Evolutionary conservation across 2,113 vertebrate species (phyloP).

Genomic region (Lates calcarifer): DNA sequence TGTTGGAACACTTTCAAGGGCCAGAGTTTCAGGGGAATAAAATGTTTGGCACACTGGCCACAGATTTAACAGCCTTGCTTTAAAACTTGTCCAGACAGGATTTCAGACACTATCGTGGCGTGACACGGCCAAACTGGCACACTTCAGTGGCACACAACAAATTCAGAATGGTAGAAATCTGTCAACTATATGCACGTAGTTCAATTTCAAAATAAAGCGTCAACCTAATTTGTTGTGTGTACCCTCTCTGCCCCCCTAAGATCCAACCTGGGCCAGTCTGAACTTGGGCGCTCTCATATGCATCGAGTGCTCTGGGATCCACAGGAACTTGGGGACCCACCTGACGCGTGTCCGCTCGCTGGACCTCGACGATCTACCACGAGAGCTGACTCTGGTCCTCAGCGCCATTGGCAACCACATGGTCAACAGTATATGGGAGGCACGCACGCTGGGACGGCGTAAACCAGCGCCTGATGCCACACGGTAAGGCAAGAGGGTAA

Average conservation of each 20-base stretch:
- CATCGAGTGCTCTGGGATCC: conserved; percentile 82
- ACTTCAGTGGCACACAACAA: not conserved
- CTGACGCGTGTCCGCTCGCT: conserved; percentile 78
- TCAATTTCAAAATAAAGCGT: conserved; percentile 2
- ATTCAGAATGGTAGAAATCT: not conserved
- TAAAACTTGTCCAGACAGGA: not conserved
- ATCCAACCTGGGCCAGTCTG: conserved; percentile 82
- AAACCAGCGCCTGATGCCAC: conserved; percentile 77
- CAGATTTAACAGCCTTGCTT: conserved; percentile 21
- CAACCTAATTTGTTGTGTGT: not conserved
- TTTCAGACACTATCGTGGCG: conserved; percentile 5
- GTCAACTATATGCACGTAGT: not conserved
- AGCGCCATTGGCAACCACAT: conserved; percentile 80
- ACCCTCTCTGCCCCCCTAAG: conserved; percentile 36
- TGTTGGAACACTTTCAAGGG: conserved; percentile 8
- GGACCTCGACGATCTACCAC: conserved; percentile 78
- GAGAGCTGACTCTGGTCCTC: conserved; percentile 79
- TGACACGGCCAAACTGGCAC: not conserved
- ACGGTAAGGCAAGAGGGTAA: conserved; percentile 49
- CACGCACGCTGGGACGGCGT: conserved; percentile 67
- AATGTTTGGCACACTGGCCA: not conserved
- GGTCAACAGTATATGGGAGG: conserved; percentile 81
- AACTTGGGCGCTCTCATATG: conserved; percentile 81
- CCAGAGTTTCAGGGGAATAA: not conserved
- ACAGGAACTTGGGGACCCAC: conserved; percentile 81